Percentiles rank a stretch among this genome's conserved stretches.
Evolutionary conservation across 2,888 invertebrate genomes (phyloP).

Genomic region (Ectemnius cavifrons): DNA sequence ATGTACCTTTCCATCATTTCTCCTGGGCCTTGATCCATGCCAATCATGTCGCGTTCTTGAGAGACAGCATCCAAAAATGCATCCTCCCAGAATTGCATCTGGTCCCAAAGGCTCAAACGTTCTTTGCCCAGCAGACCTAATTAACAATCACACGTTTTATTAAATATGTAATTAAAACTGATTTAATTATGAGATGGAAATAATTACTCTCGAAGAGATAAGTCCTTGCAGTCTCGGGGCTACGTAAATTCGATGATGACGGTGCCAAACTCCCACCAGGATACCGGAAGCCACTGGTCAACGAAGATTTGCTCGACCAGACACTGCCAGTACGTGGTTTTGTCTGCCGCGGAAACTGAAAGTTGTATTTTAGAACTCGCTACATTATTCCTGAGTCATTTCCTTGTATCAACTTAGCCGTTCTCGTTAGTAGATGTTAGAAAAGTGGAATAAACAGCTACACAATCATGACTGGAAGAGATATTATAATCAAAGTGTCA

Average conservation of each 20-base stretch:
- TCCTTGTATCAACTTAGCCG: too few species aligned
- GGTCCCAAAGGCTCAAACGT: slow-evolving; percentile 95
- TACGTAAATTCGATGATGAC: slow-evolving; percentile 87
- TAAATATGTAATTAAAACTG: too few species aligned
- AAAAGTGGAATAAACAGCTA: too few species aligned
- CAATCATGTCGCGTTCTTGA: slow-evolving; percentile 98
- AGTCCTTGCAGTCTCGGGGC: slow-evolving; percentile 92
- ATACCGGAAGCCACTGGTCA: slow-evolving; percentile 92
- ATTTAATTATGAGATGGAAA: background rate
- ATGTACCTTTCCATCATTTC: slow-evolving; percentile 96
- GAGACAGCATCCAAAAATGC: slow-evolving; percentile 98
- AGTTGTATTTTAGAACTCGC: slow-evolving; percentile 36
- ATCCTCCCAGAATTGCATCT: slow-evolving; percentile 99
- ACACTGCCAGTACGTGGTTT: slow-evolving; percentile 92
- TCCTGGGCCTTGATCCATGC: slow-evolving; percentile 99
- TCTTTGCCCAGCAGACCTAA: slow-evolving; percentile 84
- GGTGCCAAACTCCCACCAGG: slow-evolving; percentile 91
- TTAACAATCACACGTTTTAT: background rate
- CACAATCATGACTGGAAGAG: too few species aligned
- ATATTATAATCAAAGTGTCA: too few species aligned
- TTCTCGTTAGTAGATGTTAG: too few species aligned
- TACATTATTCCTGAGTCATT: too few species aligned
- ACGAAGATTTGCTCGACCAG: slow-evolving; percentile 92
- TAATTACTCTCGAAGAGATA: slow-evolving; percentile 91
- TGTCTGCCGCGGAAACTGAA: slow-evolving; percentile 84